phyloP scores from a whole-genome alignment of 1,140 invertebrate species.

The Drosophila biarmipes region DNA sequence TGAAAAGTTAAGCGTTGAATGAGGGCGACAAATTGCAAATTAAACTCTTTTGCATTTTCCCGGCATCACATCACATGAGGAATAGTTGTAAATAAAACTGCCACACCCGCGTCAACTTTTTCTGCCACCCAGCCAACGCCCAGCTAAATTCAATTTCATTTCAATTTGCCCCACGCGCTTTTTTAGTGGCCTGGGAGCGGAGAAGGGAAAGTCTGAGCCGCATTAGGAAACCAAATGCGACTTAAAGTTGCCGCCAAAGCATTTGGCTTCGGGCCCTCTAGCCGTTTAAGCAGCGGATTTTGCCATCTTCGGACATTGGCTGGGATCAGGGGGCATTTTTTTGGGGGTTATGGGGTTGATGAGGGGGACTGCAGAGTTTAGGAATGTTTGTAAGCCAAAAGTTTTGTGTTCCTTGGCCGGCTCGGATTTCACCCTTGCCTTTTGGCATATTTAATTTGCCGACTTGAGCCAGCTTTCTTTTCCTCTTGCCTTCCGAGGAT shows the following conservation, averaged over 20 bases:
- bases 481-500: slow-evolving; percentile 29
- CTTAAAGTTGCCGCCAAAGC: slow-evolving; percentile 45
- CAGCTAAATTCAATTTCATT: slow-evolving; percentile 73
- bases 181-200: neutral
- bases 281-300: slow-evolving; percentile 63
- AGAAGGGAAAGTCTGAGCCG: slow-evolving; percentile 37
- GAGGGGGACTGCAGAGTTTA: slow-evolving; percentile 46
- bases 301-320: slow-evolving; percentile 43
- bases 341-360: neutral
- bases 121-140: slow-evolving; percentile 3
- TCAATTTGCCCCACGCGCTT: slow-evolving; percentile 49
- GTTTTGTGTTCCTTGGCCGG: slow-evolving; percentile 53
- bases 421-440: slow-evolving; percentile 59
- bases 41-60: slow-evolving; percentile 81
- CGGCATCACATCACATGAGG: slow-evolving; percentile 54
- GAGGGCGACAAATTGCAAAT: slow-evolving; percentile 83
- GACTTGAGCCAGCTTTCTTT: slow-evolving; percentile 59
- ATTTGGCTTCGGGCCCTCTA: slow-evolving; percentile 28
- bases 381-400: slow-evolving; percentile 59
- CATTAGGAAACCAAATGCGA: slow-evolving; percentile 58
- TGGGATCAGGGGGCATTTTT: slow-evolving; percentile 8
- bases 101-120: slow-evolving; percentile 68
- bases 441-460: slow-evolving; percentile 79
- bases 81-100: slow-evolving; percentile 80
- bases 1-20: slow-evolving; percentile 80